Evolutionary conservation across 2,888 invertebrate species (phyloP).

Genomic region (Agriopis leucophaearia): DNA sequence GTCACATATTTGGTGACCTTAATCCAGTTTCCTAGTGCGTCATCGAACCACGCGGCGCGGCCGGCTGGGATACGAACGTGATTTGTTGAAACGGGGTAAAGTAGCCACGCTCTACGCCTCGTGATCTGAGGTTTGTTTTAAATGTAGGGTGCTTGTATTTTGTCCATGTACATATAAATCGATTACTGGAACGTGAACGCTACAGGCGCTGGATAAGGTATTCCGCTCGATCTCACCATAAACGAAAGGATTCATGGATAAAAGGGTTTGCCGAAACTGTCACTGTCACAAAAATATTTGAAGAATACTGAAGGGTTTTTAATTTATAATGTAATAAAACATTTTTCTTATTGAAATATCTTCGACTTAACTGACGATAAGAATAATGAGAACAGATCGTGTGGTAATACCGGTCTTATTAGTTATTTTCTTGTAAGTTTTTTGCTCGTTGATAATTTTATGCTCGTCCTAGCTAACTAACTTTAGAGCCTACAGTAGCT

Average conservation of each 20-base stretch:
- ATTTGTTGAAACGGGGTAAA: constrained; percentile 59
- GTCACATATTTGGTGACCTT: constrained; percentile 29
- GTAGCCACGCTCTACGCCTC: constrained; percentile 58
- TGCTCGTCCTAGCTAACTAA: constrained; percentile 55
- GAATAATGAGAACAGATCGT: constrained; percentile 50
- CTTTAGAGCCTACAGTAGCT: constrained; percentile 36
- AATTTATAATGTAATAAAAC: constrained; percentile 21
- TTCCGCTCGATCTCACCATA: constrained; percentile 40
- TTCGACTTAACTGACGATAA: constrained; percentile 18
- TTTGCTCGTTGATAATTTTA: constrained; percentile 58
- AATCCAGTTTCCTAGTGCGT: constrained; percentile 56
- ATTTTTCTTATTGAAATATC: constrained; percentile 18
- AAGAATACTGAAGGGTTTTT: not conserved
- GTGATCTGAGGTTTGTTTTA: constrained; percentile 59
- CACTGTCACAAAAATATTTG: not conserved
- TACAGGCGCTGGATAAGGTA: constrained; percentile 40
- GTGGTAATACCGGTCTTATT: constrained; percentile 51
- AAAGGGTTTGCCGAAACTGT: constrained; percentile 1
- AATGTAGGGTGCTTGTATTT: constrained; percentile 46
- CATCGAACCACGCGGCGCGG: constrained; percentile 56
- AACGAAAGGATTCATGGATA: constrained; percentile 38
- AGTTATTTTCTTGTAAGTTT: constrained; percentile 52
- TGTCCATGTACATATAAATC: constrained; percentile 44
- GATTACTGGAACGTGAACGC: constrained; percentile 44
- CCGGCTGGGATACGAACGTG: constrained; percentile 56